These are phyloP conservation scores for Helicoverpa assulta DNA, from an alignment of 2,888 invertebrate genomes.

Conservation along the genomic window DNA sequence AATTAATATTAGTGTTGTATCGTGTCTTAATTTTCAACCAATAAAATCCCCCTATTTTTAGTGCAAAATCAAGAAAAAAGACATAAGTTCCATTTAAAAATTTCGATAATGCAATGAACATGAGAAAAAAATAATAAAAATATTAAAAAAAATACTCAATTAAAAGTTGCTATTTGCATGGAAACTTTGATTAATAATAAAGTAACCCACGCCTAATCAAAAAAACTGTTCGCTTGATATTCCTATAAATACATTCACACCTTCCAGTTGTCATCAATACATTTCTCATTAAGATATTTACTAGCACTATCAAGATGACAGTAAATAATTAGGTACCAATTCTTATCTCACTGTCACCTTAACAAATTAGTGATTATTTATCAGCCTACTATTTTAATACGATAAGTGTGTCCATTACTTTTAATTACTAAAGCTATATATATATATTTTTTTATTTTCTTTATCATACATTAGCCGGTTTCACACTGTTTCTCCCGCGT, in stretches of 20 bases:
- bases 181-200: neutral
- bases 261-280: slow-evolving; percentile 1
- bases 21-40: neutral
- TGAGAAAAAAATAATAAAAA: neutral
- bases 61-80: too few relatives aligned
- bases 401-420: neutral
- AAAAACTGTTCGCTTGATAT: neutral
- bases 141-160: neutral
- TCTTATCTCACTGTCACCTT: slow-evolving; percentile 8
- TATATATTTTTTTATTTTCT: too few relatives aligned
- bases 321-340: slow-evolving; percentile 21
- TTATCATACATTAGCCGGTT: too few relatives aligned
- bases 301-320: slow-evolving; percentile 16
- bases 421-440: neutral
- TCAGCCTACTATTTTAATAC: slow-evolving; percentile 3
- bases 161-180: neutral
- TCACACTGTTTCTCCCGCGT: too few relatives aligned
- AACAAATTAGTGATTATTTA: slow-evolving; percentile 22
- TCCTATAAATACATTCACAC: slow-evolving; percentile 14
- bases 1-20: neutral
- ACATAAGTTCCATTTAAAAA: too few relatives aligned
- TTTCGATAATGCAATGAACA: neutral
- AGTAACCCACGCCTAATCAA: neutral
- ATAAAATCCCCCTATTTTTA: neutral
- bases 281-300: slow-evolving; percentile 15